Evolutionary conservation across 2,797 vertebrate genomes (phyloP), one percentile per base, ranked within the genome.

Genomic region (Oryzias sinensis): DNA sequence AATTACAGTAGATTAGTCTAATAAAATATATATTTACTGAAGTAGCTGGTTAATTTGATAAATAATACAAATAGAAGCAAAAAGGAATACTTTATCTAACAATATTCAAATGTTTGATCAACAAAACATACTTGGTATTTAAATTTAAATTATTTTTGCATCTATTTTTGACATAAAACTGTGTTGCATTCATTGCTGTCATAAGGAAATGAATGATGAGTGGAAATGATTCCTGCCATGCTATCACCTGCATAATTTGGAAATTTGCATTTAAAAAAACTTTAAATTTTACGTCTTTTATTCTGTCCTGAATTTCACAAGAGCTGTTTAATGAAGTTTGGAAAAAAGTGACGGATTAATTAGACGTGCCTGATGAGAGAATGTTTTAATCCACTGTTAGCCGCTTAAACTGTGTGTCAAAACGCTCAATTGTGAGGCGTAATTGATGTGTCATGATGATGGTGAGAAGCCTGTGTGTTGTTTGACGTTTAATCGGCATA

Each of bases 391-490:
- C 63, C 44, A 72, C 61, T 55, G 72, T 79, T 75, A 62, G 65
- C 40, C 33, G 60, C 66, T 42, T 43, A 64, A 76, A 74, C 65
- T 62, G 49, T 63, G 53, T 59, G 52, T 59, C 73, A 77, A 61
- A 76, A 59, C 68, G 70, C 74, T 74, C 62, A 57, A 43, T 69
- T 63, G 50, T 71, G 74, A 55, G 43, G 57, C 57, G 71, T 80
- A 80, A 81, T 81, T 83, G 69, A 86, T 68, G 77, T 87, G 80
- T 81, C 79, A 88, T 27, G 56, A 74, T 75, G 76, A 85, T 75
- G 76, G 83, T 81, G 77, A 82, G 76, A 72, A 54, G 78, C 65
- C 68, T 65, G 82, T 65, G 74, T 80, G 80, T 63, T 75, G 69
- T 79, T 79, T 81, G 77, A 79, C 78, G 74, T 84, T 77, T 84